Evolutionary conservation across 2,888 invertebrate species (phyloP).

Genomic region (Archaeoteleia sp.): DNA sequence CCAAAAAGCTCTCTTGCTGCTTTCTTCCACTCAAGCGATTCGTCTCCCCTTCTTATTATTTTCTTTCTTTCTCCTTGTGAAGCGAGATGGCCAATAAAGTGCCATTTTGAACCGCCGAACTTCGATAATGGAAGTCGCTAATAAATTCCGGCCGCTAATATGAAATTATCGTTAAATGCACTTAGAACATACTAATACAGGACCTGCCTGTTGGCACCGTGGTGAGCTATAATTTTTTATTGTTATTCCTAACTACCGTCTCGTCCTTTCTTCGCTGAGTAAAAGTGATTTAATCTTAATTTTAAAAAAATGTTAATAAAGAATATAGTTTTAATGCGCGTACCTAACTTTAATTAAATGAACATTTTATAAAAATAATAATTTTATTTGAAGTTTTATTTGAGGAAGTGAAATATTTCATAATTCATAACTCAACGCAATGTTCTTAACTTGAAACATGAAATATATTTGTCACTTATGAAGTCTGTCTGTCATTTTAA

Average conservation of each 20-base stretch:
- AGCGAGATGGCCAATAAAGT: constrained; percentile 37
- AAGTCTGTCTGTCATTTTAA: neutral
- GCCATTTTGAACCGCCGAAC: constrained; percentile 59
- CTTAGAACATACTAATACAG: constrained; percentile 69
- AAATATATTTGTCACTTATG: neutral
- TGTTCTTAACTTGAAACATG: too few species aligned
- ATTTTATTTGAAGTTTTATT: too few species aligned
- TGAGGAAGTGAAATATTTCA: too few species aligned
- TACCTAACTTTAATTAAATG: too few species aligned
- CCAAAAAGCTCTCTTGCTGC: constrained; percentile 11
- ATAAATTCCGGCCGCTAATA: constrained; percentile 71
- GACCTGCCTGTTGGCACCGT: constrained; percentile 58
- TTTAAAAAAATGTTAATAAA: too few species aligned
- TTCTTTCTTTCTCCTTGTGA: constrained; percentile 24
- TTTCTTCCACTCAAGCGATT: constrained; percentile 25
- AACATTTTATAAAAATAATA: too few species aligned
- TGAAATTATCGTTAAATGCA: constrained; percentile 73
- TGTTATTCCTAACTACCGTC: constrained; percentile 51
- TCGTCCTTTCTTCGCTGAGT: constrained; percentile 35
- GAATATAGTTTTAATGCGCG: too few species aligned
- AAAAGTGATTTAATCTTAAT: too few species aligned
- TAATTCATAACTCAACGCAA: too few species aligned
- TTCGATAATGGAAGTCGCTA: constrained; percentile 70
- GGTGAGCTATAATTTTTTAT: constrained; percentile 64
- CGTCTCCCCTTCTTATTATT: constrained; percentile 30